Evolutionary conservation across 2,888 invertebrate species (phyloP), one percentile per base, ranked within the genome.

Genomic region (Lissonota sp.): DNA sequence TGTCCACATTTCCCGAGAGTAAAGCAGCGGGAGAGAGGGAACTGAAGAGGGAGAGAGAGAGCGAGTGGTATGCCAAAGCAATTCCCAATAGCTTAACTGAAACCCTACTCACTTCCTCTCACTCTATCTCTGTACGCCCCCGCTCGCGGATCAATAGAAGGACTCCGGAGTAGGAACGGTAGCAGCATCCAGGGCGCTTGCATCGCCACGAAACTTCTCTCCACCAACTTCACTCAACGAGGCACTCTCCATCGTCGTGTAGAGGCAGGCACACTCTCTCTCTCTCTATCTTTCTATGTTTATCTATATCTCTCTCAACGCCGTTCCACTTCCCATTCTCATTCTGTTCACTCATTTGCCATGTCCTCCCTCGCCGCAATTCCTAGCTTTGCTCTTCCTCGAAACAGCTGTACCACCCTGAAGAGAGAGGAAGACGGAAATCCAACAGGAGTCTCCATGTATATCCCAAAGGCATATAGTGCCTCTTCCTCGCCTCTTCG

Each of bases 71-170:
- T 81, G 78, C 74, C 71, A 81, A 82, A 76, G 84, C 84, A 89
- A 88, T 89, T 86, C 85, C 84, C 85, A 84, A 83, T 87, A 86
- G 89, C 84, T 89, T 86, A 87, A 89, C 89, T 88, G 87, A 89
- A 89, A 88, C 86, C 87, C 83, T 84, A 77, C 76, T 79, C 85
- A 83, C 70, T 58, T 63, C 72, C 69, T 79, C 62, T 66, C 79
- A 2, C 14, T 6, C 84, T 85, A 5, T 37, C 37, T 53, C 44
- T 10, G 57, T 37, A 12, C 75, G 40, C 51, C 75, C 51, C 81
- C 67, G 64, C 78, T 67, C 78, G 71, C 74, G 78, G 81, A 81
- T 81, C 81, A 74, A 81, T 81, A 81, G 78, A 71, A 81, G 78
- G 81, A 81, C 81, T 80, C 72, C 69, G 58, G 73, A 57, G 67